These are phyloP conservation scores for Danaus plexippus DNA, from an alignment of 1,140 invertebrate genomes.

Conservation along the genomic window DNA sequence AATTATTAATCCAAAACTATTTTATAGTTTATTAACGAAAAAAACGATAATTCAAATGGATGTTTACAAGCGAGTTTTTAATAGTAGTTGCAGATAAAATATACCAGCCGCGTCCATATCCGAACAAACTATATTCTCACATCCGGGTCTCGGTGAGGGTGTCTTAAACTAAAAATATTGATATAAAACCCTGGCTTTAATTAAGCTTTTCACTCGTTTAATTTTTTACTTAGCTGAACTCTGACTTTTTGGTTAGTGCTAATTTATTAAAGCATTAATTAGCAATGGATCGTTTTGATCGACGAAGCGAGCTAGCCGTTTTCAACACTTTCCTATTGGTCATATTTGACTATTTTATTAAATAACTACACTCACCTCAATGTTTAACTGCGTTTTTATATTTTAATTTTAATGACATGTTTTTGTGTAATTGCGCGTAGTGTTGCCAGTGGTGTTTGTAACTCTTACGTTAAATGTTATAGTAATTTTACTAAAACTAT, in stretches of 20 bases:
- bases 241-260: constrained; percentile 52
- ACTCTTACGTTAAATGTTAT: too few relatives aligned
- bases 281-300: constrained; percentile 61
- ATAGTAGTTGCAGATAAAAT: too few relatives aligned
- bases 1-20: too few relatives aligned
- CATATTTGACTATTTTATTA: constrained; percentile 5
- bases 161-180: constrained; percentile 69
- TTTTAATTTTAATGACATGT: too few relatives aligned
- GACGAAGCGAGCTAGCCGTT: constrained; percentile 29
- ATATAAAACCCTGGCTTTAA: constrained; percentile 61
- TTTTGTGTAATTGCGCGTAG: too few relatives aligned
- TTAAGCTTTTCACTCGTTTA: constrained; percentile 65
- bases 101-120: too few relatives aligned
- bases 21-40: too few relatives aligned
- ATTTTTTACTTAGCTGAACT: constrained; percentile 61
- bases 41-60: background rate
- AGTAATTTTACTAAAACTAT: too few relatives aligned
- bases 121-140: constrained; percentile 13
- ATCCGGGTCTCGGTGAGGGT: constrained; percentile 42
- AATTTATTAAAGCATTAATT: constrained; percentile 65
- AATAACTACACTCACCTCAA: too few relatives aligned
- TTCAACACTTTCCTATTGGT: constrained; percentile 23
- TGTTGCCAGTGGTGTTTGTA: too few relatives aligned
- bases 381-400: too few relatives aligned
- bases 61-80: background rate